Evolutionary conservation across 2,797 vertebrate species (phyloP).

Genomic region (Gymnodraco acuticeps): DNA sequence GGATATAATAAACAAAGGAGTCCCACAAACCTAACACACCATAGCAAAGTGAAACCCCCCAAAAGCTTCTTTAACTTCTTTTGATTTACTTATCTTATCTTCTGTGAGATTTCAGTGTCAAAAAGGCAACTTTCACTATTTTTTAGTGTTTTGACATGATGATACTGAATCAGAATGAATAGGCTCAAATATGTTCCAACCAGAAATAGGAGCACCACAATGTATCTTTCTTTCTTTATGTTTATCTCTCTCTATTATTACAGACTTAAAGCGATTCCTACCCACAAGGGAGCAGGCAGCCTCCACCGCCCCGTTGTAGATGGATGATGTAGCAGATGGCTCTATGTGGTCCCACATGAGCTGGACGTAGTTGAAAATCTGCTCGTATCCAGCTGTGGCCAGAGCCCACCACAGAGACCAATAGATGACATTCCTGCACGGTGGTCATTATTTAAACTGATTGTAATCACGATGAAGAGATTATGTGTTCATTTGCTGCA

Average conservation of each 20-base stretch:
- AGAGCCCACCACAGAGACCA: constrained; percentile 87
- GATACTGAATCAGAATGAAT: background rate
- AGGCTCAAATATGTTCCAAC: background rate
- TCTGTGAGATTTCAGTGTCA: background rate
- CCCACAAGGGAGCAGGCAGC: constrained; percentile 81
- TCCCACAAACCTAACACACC: no score
- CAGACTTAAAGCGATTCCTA: constrained; percentile 51
- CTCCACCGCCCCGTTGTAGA: constrained; percentile 85
- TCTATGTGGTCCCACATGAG: constrained; percentile 83
- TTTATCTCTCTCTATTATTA: background rate
- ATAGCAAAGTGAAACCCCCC: no score
- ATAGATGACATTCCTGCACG: constrained; percentile 75
- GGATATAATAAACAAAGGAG: no score
- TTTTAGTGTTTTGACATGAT: background rate
- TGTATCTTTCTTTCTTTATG: background rate
- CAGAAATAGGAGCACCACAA: background rate
- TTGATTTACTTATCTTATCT: background rate
- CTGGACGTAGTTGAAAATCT: constrained; percentile 84
- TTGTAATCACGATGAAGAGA: background rate
- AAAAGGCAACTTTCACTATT: background rate
- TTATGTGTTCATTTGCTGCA: background rate
- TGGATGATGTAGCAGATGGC: constrained; percentile 78
- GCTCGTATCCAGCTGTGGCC: constrained; percentile 81
- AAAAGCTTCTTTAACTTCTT: no score
- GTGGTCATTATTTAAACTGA: constrained; percentile 30